Evolutionary conservation across 2,797 vertebrate species (phyloP).

Genomic region (Tolypeutes matacus): DNA sequence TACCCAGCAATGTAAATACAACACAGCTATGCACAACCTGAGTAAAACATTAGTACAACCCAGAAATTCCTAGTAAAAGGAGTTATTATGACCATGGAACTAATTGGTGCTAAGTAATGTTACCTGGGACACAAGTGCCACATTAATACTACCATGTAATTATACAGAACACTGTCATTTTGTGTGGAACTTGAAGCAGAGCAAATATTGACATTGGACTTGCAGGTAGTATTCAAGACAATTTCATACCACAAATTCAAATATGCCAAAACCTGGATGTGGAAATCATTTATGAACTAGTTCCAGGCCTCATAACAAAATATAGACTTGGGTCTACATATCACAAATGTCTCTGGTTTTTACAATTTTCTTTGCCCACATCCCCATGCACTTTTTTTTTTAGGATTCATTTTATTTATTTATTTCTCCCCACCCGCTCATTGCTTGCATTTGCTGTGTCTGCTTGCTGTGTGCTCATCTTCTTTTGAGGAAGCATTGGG

Average conservation of each 20-base stretch:
- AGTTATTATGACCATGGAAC: constrained; percentile 4
- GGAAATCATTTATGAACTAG: not conserved
- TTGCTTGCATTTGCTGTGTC: too few species aligned
- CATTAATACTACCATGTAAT: not conserved
- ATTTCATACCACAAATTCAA: constrained; percentile 22
- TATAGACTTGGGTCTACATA: not conserved
- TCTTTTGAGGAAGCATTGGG: too few species aligned
- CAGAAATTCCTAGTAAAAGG: constrained; percentile 63
- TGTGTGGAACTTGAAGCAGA: not conserved
- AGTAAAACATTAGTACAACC: constrained; percentile 50
- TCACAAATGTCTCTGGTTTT: not conserved
- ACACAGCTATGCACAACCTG: not conserved
- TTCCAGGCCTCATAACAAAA: constrained; percentile 21
- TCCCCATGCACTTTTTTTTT: not conserved
- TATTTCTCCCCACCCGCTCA: too few species aligned
- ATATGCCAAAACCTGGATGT: not conserved
- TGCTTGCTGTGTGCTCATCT: too few species aligned
- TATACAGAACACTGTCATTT: not conserved
- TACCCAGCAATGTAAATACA: constrained; percentile 62
- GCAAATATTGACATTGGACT: not conserved
- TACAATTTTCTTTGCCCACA: not conserved
- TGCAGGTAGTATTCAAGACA: not conserved
- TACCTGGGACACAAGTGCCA: not conserved
- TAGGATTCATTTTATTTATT: too few species aligned
- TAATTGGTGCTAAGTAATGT: not conserved